Evolutionary conservation across 2,797 vertebrate species (phyloP), one percentile per base, ranked within the genome.

Genomic region (Sternarchorhynchus goeldii): DNA sequence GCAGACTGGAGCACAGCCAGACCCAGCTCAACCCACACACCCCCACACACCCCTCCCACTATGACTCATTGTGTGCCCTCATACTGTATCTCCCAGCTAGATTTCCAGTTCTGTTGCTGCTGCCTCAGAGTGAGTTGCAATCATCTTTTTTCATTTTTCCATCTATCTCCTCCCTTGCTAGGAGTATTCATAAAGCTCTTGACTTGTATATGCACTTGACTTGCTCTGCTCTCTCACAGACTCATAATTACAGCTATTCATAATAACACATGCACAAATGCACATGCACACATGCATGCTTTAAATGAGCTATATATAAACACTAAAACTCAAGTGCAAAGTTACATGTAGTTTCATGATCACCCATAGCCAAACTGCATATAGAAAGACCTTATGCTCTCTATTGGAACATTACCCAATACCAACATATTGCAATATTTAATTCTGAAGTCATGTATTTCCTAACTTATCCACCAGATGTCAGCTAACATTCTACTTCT

Each of bases 1-100:
- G 88, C 86, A 82, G 82, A 78, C 86, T 93, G 91, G 92, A 92
- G 89, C 88, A 84, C 84, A 73, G 90, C 92, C 93, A 93, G 34
- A 79, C 36, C 55, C 59, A 84, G 86, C 86, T 84, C 81, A 88
- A 90, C 78, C 73, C 70, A 76, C 78, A 67, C 79, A 71, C 79
- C 83, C 69, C 74, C 60, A 65, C 71, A 81, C 78, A 81, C 85
- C 45, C 74, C 60, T 63, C 71, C 82, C 78, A 81, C 85, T 56
- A 78, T 82, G 83, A 82, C 62, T 85, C 83, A 80, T 64, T 78
- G 59, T 71, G 72, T 73, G 75, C 29, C 56, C 6, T n/a, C 57
- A 65, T 86, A 76, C 75, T 65, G 67, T 73, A 81, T 72, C 66
- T 76, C 85, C 73, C 39, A 65, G 86, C 76, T 73, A 85, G 81